These are phyloP conservation scores for Cairina moschata DNA, from an alignment of 2,113 vertebrate genomes.

Conservation along the genomic window DNA sequence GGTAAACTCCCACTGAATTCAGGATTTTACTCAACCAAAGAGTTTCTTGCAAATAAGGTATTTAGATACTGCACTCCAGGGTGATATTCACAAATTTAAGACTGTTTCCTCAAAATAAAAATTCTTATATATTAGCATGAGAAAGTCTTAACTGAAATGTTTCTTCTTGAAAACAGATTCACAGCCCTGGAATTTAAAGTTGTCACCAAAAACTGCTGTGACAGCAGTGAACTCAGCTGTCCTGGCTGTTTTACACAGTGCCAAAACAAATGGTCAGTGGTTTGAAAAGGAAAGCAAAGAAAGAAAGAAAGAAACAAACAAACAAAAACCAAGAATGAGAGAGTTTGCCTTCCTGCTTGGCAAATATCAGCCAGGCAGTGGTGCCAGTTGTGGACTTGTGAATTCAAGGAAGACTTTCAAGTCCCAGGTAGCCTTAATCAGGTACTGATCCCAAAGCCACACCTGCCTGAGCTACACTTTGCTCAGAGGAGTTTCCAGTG, in stretches of 20 bases:
- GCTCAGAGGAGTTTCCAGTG: background rate
- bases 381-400: background rate
- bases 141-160: background rate
- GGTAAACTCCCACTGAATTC: slow-evolving; percentile 42
- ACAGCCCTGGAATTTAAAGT: background rate
- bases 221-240: background rate
- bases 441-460: background rate
- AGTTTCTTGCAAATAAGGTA: slow-evolving; percentile 49
- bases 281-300: background rate
- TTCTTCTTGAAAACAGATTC: background rate
- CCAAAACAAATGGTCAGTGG: background rate
- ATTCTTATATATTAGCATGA: background rate
- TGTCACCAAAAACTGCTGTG: background rate
- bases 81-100: slow-evolving; percentile 44
- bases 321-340: background rate
- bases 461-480: background rate
- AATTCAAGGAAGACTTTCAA: background rate
- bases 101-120: slow-evolving; percentile 46
- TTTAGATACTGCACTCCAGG: slow-evolving; percentile 44
- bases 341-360: background rate
- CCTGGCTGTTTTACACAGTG: background rate
- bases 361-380: background rate
- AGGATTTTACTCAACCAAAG: slow-evolving; percentile 18
- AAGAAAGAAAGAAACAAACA: background rate
- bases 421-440: background rate